Percentiles rank a stretch among this genome's conserved stretches.
phyloP scores from a whole-genome alignment of 2,113 vertebrate species.

The Talpa occidentalis region DNA sequence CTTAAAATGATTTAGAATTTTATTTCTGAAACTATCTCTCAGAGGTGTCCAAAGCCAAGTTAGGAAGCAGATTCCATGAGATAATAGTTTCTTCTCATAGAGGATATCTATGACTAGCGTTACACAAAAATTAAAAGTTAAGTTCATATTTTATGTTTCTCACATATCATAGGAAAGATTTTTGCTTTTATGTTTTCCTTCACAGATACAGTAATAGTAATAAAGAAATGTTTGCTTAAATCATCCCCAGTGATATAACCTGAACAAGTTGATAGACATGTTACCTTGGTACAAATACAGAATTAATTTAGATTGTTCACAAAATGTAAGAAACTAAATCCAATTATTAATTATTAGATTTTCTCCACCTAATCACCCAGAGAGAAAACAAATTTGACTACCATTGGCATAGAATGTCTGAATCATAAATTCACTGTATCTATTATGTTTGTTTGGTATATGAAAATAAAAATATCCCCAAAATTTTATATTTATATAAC shows the following conservation, averaged over 20 bases:
- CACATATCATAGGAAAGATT: not conserved
- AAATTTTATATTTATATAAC: not conserved
- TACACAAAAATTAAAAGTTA: not conserved
- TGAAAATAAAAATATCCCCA: not conserved
- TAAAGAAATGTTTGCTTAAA: not conserved
- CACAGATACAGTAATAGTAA: not conserved
- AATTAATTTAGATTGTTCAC: not conserved
- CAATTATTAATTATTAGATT: not conserved
- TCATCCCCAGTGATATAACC: not conserved
- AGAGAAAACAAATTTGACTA: not conserved
- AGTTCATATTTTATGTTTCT: not conserved
- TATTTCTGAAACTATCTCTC: not conserved
- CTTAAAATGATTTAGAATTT: not conserved
- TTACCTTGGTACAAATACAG: not conserved
- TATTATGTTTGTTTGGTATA: not conserved
- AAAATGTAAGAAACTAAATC: conserved; percentile 1
- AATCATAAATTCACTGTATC: not conserved
- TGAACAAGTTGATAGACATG: not conserved
- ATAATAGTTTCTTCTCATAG: not conserved
- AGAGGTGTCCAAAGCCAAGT: not conserved
- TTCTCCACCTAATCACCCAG: not conserved
- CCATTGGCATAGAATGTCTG: not conserved
- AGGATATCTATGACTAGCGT: not conserved
- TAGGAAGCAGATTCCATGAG: not conserved
- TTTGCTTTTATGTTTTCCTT: fast-evolving